A percentile compares a stretch with the other conserved stretches of the same genome.
phyloP scores from a whole-genome alignment of 1,140 invertebrate genomes.

The Reticulitermes speratus region DNA sequence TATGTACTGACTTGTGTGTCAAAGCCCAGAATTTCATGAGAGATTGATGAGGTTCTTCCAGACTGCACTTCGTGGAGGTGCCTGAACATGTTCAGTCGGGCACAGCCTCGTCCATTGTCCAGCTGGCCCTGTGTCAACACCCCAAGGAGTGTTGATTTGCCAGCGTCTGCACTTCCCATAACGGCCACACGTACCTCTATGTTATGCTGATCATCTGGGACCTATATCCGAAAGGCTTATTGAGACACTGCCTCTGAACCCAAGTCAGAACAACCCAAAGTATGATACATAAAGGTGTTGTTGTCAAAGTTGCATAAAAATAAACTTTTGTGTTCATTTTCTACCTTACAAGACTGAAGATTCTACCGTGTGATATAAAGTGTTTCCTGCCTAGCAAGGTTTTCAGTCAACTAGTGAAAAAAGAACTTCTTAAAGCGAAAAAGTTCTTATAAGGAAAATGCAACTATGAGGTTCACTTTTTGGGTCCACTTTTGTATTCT shows the following conservation, averaged over 20 bases:
- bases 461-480: too few species aligned
- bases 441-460: too few species aligned
- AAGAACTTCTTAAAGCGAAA: too few species aligned
- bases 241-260: too few species aligned
- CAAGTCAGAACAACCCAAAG: neutral
- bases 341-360: too few species aligned
- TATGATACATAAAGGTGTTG: neutral
- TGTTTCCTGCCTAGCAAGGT: too few species aligned
- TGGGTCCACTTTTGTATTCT: too few species aligned
- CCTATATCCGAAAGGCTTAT: conserved; percentile 45
- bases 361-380: too few species aligned
- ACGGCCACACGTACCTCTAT: conserved; percentile 89
- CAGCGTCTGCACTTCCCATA: conserved; percentile 89
- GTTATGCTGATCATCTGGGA: conserved; percentile 87
- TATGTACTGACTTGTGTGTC: conserved; percentile 49
- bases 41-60: conserved; percentile 94
- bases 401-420: too few species aligned
- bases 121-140: conserved; percentile 93
- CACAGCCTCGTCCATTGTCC: conserved; percentile 93
- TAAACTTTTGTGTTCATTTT: too few species aligned
- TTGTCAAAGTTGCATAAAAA: too few species aligned
- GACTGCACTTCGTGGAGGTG: conserved; percentile 96
- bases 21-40: conserved; percentile 95
- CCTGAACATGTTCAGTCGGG: conserved; percentile 92
- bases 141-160: conserved; percentile 90